Conservation (phyloP, 2,888 invertebrate genomes). For the Onthophagus sagittarius region DNA sequence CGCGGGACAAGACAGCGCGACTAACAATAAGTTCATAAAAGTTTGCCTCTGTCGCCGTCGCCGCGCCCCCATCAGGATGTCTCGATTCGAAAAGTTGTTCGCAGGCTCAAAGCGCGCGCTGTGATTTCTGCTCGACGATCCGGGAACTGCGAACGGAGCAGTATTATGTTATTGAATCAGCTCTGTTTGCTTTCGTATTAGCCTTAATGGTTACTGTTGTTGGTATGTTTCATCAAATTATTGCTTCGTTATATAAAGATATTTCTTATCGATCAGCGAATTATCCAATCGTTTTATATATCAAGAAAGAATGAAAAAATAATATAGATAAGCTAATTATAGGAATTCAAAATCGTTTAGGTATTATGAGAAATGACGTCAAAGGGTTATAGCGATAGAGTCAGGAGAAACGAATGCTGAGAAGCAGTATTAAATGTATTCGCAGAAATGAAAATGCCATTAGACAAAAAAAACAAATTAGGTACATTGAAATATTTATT, state of each 20-base stretch:
- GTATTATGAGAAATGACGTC: conserved; percentile 21
- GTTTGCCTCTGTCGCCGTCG: not conserved
- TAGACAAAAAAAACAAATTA: conserved; percentile 20
- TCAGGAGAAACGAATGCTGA: conserved; percentile 20
- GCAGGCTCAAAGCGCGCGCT: not conserved
- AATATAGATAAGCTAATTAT: conserved; percentile 14
- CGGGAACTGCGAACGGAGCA: not conserved
- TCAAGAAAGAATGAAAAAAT: too few species aligned
- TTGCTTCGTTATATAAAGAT: not conserved
- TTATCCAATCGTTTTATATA: too few species aligned
- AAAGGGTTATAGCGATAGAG: conserved; percentile 18
- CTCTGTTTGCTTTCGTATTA: not conserved
- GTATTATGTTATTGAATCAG: not conserved
- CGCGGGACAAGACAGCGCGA: not conserved
- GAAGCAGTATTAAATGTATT: conserved; percentile 17
- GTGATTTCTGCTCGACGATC: not conserved
- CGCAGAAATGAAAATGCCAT: conserved; percentile 14
- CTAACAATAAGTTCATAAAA: conserved; percentile 8
- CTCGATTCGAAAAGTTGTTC: not conserved
- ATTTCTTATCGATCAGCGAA: not conserved
- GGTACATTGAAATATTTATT: conserved; percentile 8
- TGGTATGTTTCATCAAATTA: not conserved
- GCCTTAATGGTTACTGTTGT: not conserved
- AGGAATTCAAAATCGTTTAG: conserved; percentile 19
- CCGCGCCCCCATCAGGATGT: not conserved